A percentile compares a stretch with the other conserved stretches of the same genome.
phyloP scores from a whole-genome alignment of 2,888 invertebrate genomes.

The Epinotia ramella region DNA sequence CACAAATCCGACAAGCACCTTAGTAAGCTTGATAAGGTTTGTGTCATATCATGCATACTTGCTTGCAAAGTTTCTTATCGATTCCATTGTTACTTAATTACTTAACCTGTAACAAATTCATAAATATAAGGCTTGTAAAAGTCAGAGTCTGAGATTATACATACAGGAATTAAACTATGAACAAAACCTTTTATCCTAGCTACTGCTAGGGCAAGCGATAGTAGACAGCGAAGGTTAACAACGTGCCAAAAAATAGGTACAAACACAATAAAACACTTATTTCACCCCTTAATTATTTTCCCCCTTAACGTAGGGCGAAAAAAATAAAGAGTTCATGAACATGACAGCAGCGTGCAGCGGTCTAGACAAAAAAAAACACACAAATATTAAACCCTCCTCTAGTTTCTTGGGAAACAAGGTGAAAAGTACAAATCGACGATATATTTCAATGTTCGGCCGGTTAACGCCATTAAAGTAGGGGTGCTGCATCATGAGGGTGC shows the following conservation, averaged over 20 bases:
- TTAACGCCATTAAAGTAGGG: constrained; percentile 56
- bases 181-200: constrained; percentile 15
- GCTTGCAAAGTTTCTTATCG: no score
- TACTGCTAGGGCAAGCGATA: neutral
- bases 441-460: constrained; percentile 54
- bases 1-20: no score
- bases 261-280: constrained; percentile 33
- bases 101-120: no score
- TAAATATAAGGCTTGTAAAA: neutral
- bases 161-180: neutral
- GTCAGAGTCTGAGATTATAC: neutral
- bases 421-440: constrained; percentile 60
- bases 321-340: constrained; percentile 3
- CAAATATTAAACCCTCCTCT: constrained; percentile 57
- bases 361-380: constrained; percentile 67
- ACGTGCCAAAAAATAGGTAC: constrained; percentile 5
- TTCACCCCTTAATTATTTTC: constrained; percentile 28
- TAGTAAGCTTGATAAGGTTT: no score
- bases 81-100: neutral
- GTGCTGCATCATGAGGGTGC: constrained; percentile 50
- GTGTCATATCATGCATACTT: no score
- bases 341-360: constrained; percentile 34
- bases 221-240: constrained; percentile 33
- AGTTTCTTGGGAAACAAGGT: constrained; percentile 61
- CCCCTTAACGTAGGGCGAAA: constrained; percentile 45